phyloP scores from a whole-genome alignment of 2,797 vertebrate species.

The Cossypha dichroa region DNA sequence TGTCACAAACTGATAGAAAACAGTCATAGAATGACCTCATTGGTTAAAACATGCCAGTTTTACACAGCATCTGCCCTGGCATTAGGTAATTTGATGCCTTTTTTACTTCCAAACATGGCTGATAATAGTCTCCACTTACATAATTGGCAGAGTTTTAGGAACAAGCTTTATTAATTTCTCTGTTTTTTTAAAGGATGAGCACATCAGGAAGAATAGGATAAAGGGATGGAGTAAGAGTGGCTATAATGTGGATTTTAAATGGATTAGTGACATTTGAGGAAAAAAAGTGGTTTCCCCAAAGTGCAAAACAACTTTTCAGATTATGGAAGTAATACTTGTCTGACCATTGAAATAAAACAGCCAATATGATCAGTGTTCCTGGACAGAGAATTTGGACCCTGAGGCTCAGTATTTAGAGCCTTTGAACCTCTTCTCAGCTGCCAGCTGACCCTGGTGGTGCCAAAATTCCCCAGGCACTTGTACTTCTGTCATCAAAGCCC shows the following conservation, averaged over 20 bases:
- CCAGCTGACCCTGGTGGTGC: constrained; percentile 17
- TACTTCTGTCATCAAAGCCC: constrained; percentile 30
- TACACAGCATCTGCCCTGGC: background rate
- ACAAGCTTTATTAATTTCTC: background rate
- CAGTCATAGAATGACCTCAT: background rate
- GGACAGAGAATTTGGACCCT: background rate
- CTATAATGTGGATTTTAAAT: background rate
- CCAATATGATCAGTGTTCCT: background rate
- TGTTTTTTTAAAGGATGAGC: background rate
- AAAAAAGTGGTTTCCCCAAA: background rate
- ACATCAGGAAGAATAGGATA: background rate
- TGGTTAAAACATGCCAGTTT: background rate
- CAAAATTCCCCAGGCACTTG: constrained; percentile 34
- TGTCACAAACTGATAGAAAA: background rate
- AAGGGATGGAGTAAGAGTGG: background rate
- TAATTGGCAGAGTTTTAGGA: background rate
- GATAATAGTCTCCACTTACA: background rate
- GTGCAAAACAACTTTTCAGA: background rate
- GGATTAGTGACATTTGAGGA: background rate
- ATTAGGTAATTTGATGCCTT: background rate
- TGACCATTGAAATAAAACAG: background rate
- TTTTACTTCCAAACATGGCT: background rate
- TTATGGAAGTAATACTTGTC: background rate
- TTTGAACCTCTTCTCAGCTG: constrained; percentile 23
- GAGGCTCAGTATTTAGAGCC: constrained; percentile 1